Percentiles rank a stretch among this genome's conserved stretches.
Conservation (phyloP, 2,113 vertebrate genomes). For the Eurypyga helias region DNA sequence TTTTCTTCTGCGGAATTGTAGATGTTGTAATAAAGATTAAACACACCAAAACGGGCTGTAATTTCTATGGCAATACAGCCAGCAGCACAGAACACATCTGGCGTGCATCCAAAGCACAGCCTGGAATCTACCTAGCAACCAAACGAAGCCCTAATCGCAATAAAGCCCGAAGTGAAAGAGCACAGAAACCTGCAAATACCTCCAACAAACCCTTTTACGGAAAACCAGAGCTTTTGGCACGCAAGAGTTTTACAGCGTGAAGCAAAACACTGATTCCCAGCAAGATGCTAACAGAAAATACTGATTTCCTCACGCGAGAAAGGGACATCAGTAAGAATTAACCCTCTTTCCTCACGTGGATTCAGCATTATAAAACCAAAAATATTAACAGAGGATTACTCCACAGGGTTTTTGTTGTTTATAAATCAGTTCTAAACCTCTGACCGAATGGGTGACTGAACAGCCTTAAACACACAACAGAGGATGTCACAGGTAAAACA, state of each 20-base stretch:
- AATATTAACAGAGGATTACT: neutral
- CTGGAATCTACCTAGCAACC: conserved; percentile 4
- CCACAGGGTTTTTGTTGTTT: neutral
- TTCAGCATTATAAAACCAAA: neutral
- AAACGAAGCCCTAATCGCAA: neutral
- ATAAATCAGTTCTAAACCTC: neutral
- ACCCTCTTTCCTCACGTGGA: neutral
- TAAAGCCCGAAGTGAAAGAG: neutral
- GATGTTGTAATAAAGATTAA: neutral
- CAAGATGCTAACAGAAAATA: neutral
- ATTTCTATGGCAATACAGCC: neutral
- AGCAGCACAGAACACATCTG: neutral
- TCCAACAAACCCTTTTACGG: neutral
- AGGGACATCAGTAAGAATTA: neutral
- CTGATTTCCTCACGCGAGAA: neutral
- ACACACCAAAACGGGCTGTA: neutral
- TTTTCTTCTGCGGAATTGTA: neutral
- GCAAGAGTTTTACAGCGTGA: neutral
- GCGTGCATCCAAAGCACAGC: neutral
- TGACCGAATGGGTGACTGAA: neutral
- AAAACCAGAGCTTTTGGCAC: neutral
- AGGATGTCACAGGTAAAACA: conserved; percentile 3
- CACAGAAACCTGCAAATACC: neutral
- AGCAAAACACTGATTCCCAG: neutral
- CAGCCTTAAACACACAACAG: neutral